phyloP scores from a whole-genome alignment of 1,140 invertebrate species.

The Venturia canescens region DNA sequence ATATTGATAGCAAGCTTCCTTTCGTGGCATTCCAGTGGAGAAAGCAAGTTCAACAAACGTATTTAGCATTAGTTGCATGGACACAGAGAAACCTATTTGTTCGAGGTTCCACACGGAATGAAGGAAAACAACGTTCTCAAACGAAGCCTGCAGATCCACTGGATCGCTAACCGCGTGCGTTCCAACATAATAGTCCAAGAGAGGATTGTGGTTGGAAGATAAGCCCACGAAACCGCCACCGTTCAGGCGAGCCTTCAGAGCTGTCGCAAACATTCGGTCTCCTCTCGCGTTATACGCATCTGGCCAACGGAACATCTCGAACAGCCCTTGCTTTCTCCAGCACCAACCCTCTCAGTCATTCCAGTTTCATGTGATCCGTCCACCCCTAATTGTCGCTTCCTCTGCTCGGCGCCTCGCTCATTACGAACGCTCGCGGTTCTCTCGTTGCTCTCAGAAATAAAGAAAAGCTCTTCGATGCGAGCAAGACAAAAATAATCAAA shows the following conservation, averaged over 20 bases:
- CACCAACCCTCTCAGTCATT: background rate
- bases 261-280: conserved; percentile 12
- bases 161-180: background rate
- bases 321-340: background rate
- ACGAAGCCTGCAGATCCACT: background rate
- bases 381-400: background rate
- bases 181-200: background rate
- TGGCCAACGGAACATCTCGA: background rate
- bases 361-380: background rate
- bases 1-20: background rate
- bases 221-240: background rate
- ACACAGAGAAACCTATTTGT: no score
- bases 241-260: background rate
- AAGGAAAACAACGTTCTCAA: background rate
- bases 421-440: background rate
- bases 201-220: background rate
- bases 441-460: background rate
- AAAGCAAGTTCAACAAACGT: background rate
- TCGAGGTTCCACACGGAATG: no score
- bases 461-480: background rate
- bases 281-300: conserved; percentile 7
- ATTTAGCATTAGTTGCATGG: background rate
- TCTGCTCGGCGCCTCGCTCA: background rate
- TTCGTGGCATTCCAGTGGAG: background rate
- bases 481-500: no score